Percentiles rank a stretch among this genome's conserved stretches.
These are phyloP conservation scores for Pyrgus malvae DNA, from an alignment of 2,888 invertebrate species.

Conservation along the genomic window DNA sequence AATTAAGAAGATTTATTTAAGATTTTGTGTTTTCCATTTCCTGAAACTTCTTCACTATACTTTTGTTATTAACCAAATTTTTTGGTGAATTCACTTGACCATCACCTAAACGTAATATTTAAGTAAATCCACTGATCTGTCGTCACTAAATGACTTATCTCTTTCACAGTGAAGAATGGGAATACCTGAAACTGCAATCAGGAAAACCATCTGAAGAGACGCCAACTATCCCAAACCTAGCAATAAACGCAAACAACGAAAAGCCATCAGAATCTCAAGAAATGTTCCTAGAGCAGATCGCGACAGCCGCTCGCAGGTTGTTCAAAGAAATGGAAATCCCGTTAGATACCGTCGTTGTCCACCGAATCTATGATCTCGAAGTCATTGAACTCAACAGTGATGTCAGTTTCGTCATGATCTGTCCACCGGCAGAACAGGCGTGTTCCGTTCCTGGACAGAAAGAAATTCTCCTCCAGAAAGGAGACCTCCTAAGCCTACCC, in stretches of 20 bases:
- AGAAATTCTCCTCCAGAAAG: slow-evolving; percentile 91
- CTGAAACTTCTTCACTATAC: no score
- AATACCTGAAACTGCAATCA: slow-evolving; percentile 87
- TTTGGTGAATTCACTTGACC: neutral
- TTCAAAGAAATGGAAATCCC: slow-evolving; percentile 91
- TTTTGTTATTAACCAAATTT: no score
- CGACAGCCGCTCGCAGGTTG: slow-evolving; percentile 87
- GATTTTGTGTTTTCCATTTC: no score
- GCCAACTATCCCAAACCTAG: slow-evolving; percentile 57
- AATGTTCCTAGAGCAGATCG: slow-evolving; percentile 89
- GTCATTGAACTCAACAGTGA: slow-evolving; percentile 95
- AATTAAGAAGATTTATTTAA: no score
- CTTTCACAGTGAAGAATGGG: slow-evolving; percentile 95
- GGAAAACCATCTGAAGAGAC: slow-evolving; percentile 56
- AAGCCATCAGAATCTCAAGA: slow-evolving; percentile 89
- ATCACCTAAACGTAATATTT: neutral
- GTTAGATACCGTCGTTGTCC: slow-evolving; percentile 85
- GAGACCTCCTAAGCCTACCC: slow-evolving; percentile 93
- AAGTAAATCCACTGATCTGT: no score
- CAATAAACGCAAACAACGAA: slow-evolving; percentile 56
- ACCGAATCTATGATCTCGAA: slow-evolving; percentile 95
- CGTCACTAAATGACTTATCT: neutral
- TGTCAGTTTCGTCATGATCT: slow-evolving; percentile 95
- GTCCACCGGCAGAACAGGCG: slow-evolving; percentile 95
- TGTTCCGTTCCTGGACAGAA: slow-evolving; percentile 94